Evolutionary conservation across 1,140 invertebrate genomes (phyloP), one percentile per base, ranked within the genome.

Genomic region (Cydia strobilella): DNA sequence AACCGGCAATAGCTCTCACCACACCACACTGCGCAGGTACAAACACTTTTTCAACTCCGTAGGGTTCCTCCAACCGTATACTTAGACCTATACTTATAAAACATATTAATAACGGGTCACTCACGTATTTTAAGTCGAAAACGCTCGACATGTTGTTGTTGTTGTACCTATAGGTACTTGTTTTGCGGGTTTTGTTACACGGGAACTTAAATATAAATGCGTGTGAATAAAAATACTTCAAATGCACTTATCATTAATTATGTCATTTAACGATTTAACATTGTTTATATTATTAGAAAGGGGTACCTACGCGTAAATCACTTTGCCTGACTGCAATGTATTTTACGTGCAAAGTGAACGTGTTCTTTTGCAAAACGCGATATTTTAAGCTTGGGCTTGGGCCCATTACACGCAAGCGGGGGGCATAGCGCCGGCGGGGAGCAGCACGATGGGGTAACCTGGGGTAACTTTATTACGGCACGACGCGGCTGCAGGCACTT

Each of bases 131-230:
- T n/a, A n/a, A n/a, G n/a, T n/a, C n/a, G n/a, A n/a, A n/a, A n/a
- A n/a, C n/a, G n/a, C n/a, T n/a, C n/a, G n/a, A n/a, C n/a, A n/a
- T n/a, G n/a, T n/a, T n/a, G n/a, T n/a, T n/a, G n/a, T n/a, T n/a
- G n/a, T n/a, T n/a, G 7, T 39, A 31, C 13, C 23, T 15, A 25
- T 15, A n/a, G n/a, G n/a, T n/a, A 69, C 65, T 39, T 27, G 65
- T 69, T 69, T 42, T 69, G 31, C 65, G n/a, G 9, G 65, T 69
- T 69, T 69, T 69, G n/a, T 23, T 59, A 59, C 54, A 23, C 2
- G 51, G 10, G 54, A 18, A 59, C 20, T 59, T 59, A 59, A 59
- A 59, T 59, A 9, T 4, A 59, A 59, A 59, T 23, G 9, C 9
- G 20, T 59, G 20, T 23, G 54, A 23, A 59, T 23, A 51, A n/a